Conservation (phyloP, 1,140 invertebrate species). For the Pachypeltis micranthus region DNA sequence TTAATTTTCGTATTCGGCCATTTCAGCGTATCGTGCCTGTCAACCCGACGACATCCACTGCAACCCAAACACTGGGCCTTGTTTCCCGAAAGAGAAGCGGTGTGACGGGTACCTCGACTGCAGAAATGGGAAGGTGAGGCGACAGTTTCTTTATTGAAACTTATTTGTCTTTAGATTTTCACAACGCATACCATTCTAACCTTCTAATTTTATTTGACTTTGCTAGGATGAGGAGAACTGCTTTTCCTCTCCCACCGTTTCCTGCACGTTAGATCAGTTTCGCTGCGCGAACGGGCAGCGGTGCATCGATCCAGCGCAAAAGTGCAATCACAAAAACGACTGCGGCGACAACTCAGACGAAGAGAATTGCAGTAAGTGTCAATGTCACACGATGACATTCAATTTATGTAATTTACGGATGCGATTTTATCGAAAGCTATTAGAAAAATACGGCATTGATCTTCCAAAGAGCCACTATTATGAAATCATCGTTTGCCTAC, state of each 20-base stretch:
- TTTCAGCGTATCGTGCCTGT: conserved; percentile 73
- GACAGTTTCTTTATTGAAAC: no score
- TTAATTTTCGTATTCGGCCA: no score
- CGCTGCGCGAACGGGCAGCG: conserved; percentile 68
- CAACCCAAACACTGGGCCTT: conserved; percentile 39
- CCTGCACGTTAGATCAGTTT: conserved; percentile 78
- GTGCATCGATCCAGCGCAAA: conserved; percentile 66
- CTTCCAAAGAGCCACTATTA: no score
- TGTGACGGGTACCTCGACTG: conserved; percentile 86
- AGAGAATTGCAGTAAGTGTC: conserved; percentile 61
- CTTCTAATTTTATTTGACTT: no score
- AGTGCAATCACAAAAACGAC: conserved; percentile 82
- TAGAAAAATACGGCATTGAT: no score
- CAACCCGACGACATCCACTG: conserved; percentile 64
- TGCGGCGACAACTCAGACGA: conserved; percentile 85
- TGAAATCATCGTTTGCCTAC: no score
- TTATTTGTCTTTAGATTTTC: no score
- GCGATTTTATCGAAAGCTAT: no score
- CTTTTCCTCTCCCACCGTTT: conserved; percentile 39
- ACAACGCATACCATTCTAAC: no score
- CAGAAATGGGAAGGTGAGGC: conserved; percentile 55
- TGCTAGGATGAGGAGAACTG: conserved; percentile 73
- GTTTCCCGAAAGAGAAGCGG: conserved; percentile 71
- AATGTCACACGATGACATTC: conserved; percentile 3
- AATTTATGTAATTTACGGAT: no score